Conservation (phyloP, 1,140 invertebrate species). For the Drosophila leontia region DNA sequence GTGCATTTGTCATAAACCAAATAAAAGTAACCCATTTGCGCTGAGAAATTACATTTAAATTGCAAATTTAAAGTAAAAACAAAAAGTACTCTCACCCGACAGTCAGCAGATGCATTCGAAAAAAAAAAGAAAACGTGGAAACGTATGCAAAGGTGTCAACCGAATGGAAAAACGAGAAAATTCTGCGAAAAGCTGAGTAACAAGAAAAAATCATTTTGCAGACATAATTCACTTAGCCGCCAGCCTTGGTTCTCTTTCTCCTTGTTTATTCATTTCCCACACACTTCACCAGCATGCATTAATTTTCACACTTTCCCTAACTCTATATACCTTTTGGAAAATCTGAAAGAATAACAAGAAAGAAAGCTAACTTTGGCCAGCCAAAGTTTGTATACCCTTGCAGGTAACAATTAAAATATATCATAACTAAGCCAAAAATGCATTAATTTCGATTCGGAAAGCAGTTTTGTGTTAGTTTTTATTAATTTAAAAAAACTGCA, state of each 20-base stretch:
- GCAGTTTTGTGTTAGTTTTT: too few species aligned
- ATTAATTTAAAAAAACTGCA: too few species aligned
- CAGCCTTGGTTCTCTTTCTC: constrained; percentile 1
- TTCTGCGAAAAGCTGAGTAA: constrained; percentile 17
- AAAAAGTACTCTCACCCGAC: constrained; percentile 32
- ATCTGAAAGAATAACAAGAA: constrained; percentile 20
- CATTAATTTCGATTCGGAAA: too few species aligned
- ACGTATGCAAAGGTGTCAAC: constrained; percentile 60
- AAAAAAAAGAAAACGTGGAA: constrained; percentile 8
- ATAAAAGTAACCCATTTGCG: constrained; percentile 59
- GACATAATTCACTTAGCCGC: constrained; percentile 69
- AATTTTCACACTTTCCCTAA: constrained; percentile 13
- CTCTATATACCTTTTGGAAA: constrained; percentile 26
- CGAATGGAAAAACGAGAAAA: constrained; percentile 19
- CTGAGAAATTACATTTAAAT: constrained; percentile 80
- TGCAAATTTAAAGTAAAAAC: constrained; percentile 67
- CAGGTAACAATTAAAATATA: too few species aligned
- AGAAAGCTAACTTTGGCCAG: too few species aligned
- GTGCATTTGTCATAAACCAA: constrained; percentile 75
- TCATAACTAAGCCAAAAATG: too few species aligned
- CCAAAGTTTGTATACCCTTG: too few species aligned
- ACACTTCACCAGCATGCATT: constrained; percentile 9
- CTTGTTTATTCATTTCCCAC: constrained; percentile 20
- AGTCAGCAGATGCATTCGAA: constrained; percentile 19
- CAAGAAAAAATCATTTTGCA: constrained; percentile 48